phyloP scores from a whole-genome alignment of 2,888 invertebrate species.

The Scaptomyza tumidula region DNA sequence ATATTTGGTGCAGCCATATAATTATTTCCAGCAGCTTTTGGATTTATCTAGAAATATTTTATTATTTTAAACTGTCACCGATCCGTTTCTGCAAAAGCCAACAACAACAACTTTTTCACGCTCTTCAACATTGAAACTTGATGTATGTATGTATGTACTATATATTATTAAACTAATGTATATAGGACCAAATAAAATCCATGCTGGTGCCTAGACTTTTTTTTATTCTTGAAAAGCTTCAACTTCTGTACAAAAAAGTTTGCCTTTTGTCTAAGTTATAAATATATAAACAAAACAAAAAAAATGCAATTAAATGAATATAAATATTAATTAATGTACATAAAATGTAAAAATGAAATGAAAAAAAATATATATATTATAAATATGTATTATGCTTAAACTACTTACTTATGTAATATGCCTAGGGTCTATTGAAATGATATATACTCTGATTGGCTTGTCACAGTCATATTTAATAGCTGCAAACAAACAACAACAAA shows the following conservation, averaged over 20 bases:
- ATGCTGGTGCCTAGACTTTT: constrained; percentile 55
- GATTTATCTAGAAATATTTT: constrained; percentile 2
- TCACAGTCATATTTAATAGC: constrained; percentile 61
- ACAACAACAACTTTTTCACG: constrained; percentile 3
- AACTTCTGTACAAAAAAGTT: constrained; percentile 9
- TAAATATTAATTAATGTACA: constrained; percentile 64
- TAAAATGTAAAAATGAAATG: constrained; percentile 45
- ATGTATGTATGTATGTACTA: constrained; percentile 39
- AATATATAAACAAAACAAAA: constrained; percentile 23
- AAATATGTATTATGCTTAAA: constrained; percentile 50
- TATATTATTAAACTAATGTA: constrained; percentile 33
- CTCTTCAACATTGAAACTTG: constrained; percentile 16
- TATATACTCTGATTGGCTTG: constrained; percentile 55
- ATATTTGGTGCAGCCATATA: constrained; percentile 45
- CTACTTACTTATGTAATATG: constrained; percentile 50
- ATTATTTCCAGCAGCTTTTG: constrained; percentile 26
- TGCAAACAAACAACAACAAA: constrained; percentile 25
- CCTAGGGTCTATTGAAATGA: constrained; percentile 58
- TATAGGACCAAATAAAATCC: constrained; percentile 35
- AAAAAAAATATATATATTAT: constrained; percentile 33
- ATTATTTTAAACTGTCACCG: background rate
- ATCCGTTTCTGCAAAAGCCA: constrained; percentile 5
- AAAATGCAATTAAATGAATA: constrained; percentile 39
- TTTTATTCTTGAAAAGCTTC: constrained; percentile 18
- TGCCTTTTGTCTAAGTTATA: constrained; percentile 28